Base-by-base conservation (phyloP, 2,113 vertebrate genomes). In the Colossoma macropomum region DNA sequence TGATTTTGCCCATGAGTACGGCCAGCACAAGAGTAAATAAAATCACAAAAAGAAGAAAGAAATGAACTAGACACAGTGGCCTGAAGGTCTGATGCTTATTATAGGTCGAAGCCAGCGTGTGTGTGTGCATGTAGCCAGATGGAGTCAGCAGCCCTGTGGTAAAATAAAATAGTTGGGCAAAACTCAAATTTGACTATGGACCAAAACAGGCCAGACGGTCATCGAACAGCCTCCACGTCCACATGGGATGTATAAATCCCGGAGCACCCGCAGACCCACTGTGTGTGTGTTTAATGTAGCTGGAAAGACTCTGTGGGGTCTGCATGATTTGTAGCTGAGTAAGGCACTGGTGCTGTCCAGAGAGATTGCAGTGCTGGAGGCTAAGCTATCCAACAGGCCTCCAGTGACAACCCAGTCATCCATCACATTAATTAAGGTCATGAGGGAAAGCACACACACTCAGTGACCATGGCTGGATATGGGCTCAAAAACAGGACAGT, bases 341-440 rank as follows among this genome's bases (percentile, higher is more conserved):
- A 71, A 71, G 65, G 28, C 54, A 66, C 34, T 27, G 15, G 41
- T 70, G 32, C 32, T 75, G 70, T 52, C 72, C 23, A 41, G 56
- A n/a, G 48, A 73, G 59, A 77, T n/a, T 38, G 30, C 13, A 38
- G 38, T 59, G 77, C 60, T 30, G 21, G 21, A 45, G 52, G 72
- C 60, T 13, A 38, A 69, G 25, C 48, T 19, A 52, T 76, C n/a
- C 66, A 50, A 32, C 56, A 62, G 69, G 76, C 65, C 72, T 77
- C 28, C 38, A 72, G 32, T 50, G 28, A 52, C 62, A 62, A 77
- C 17, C 38, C 25, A 81, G 75, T 62, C 81, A 72, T 76, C 30
- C 27, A 65, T 84, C 52, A 74, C 60, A 41, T 81, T 74, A 84
- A 79, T 80, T 76, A 80, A 50, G 27, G 48, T 48, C 71, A 48